Percentiles rank a stretch among this genome's conserved stretches.
phyloP scores from a whole-genome alignment of 2,113 vertebrate genomes.

The Struthidea cinerea region DNA sequence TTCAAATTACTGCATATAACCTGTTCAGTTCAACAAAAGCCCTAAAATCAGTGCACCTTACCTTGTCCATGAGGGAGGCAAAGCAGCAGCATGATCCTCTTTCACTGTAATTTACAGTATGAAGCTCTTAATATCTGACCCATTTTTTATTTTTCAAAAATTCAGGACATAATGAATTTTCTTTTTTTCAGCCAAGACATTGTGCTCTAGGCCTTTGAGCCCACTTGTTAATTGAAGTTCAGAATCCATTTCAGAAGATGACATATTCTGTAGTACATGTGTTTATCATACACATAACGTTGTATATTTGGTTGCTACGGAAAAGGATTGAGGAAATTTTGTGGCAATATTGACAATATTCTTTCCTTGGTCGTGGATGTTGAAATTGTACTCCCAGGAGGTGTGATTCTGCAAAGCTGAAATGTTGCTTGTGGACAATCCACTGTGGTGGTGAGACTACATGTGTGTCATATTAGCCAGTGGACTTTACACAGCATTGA shows the following conservation, averaged over 20 bases:
- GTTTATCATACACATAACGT: neutral
- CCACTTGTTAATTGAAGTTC: neutral
- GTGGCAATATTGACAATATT: neutral
- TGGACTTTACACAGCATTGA: neutral
- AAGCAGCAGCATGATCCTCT: neutral
- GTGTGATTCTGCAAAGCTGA: neutral
- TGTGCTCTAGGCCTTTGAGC: neutral
- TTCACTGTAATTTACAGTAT: neutral
- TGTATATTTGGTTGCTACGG: neutral
- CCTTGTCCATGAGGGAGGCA: neutral
- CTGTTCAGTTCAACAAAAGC: neutral
- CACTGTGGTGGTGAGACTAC: neutral
- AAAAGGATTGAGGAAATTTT: neutral
- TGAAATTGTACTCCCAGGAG: neutral
- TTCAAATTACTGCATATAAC: neutral
- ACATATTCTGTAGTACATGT: neutral
- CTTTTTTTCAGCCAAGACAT: neutral
- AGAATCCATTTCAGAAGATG: constrained; percentile 19
- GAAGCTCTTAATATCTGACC: neutral
- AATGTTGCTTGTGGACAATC: neutral
- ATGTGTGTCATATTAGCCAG: neutral
- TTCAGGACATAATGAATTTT: neutral
- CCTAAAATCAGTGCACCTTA: neutral
- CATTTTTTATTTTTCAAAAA: neutral
- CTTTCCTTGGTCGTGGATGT: neutral